phyloP scores from a whole-genome alignment of 2,888 invertebrate species.

The Sericinus montela region DNA sequence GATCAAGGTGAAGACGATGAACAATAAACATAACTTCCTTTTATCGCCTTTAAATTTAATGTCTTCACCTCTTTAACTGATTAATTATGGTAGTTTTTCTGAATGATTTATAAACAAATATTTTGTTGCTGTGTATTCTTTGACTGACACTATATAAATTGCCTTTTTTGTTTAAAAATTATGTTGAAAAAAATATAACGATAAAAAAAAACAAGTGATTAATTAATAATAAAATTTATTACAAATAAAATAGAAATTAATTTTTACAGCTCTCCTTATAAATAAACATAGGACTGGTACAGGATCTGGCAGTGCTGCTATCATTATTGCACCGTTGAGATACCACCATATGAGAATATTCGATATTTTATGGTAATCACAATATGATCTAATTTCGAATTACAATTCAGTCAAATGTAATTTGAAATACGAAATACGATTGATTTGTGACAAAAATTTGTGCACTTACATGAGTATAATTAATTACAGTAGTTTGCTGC shows the following conservation, averaged over 20 bases:
- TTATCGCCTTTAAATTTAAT: not conserved
- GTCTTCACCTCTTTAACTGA: too few species aligned
- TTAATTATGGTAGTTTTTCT: too few species aligned
- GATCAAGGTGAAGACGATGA: conserved; percentile 41
- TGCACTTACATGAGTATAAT: too few species aligned
- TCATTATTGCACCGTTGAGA: not conserved
- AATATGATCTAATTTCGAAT: not conserved
- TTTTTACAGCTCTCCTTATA: conserved; percentile 53
- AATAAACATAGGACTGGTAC: conserved; percentile 9
- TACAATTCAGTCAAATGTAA: too few species aligned
- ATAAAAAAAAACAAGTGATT: conserved; percentile 12
- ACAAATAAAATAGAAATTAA: conserved; percentile 51
- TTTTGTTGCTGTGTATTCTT: too few species aligned
- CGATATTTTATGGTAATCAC: not conserved
- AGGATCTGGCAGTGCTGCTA: conserved; percentile 5
- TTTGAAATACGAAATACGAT: not conserved
- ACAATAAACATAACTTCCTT: not conserved
- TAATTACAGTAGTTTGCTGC: too few species aligned
- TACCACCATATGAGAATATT: not conserved
- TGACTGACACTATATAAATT: too few species aligned
- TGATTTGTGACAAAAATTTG: not conserved
- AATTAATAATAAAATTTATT: conserved; percentile 50
- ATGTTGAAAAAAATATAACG: too few species aligned
- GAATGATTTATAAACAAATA: too few species aligned
- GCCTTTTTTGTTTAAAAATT: too few species aligned